Evolutionary conservation across 2,797 vertebrate genomes (phyloP), one percentile per base, ranked within the genome.

Genomic region (Xyrichtys novacula): DNA sequence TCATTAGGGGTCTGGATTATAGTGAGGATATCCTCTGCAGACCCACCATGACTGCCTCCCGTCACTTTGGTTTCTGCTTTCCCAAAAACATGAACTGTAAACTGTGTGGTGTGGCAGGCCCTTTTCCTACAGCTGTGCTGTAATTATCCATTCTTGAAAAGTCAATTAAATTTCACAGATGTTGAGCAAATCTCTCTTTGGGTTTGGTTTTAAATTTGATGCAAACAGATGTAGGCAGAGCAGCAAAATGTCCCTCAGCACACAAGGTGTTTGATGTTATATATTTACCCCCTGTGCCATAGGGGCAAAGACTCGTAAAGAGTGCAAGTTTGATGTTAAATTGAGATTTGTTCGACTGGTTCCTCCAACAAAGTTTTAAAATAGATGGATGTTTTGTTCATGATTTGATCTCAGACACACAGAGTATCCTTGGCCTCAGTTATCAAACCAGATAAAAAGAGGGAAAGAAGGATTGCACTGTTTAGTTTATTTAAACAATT

Each of bases 111-210:
- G 58, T 61, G 74, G 72, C 43, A 25, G 54, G 26, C 50, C 22
- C 23, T 70, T 67, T 82, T 77, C 39, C 56, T 78, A 65, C 62
- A 77, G 72, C 81, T 74, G 54, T 81, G 79, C 87, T 89, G 69
- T 90, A 90, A 92, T 89, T 87, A 89, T 70, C 74, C 81, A 71
- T 78, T 84, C 70, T 85, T 76, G 48, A 81, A 84, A 82, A 84
- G 67, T 69, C 80, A 85, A 84, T 88, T 85, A 88, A 86, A 88
- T 84, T 72, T 78, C 57, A 83, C 85, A 91, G 84, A 86, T 89
- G 84, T 79, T 69, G 65, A 64, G 46, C 77, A 87, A 83, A 62
- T 49, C 48, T 60, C 40, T 65, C 36, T 67, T 76, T 79, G 53
- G 19, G 54, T 78, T 82, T 64, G 12, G 62, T 77, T 17, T 74